Conservation (phyloP, 2,888 invertebrate species). For the Brenthis hecate region DNA sequence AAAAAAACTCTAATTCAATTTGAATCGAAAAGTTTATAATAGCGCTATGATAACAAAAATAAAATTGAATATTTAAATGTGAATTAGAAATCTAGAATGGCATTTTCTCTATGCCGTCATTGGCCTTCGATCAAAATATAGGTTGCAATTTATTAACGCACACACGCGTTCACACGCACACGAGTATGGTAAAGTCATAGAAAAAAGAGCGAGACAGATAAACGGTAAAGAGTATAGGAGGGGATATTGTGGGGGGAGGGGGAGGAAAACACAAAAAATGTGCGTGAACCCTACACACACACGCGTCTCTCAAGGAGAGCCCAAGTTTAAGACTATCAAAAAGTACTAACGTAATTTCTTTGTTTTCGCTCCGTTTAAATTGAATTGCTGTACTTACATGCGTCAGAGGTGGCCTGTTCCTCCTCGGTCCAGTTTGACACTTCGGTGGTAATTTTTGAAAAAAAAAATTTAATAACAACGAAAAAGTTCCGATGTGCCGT, state of each 20-base stretch:
- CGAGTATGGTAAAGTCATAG: conserved; percentile 64
- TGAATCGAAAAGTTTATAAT: conserved; percentile 11
- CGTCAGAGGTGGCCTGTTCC: conserved; percentile 80
- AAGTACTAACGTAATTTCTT: conserved; percentile 47
- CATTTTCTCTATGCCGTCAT: conserved; percentile 52
- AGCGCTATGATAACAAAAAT: neutral
- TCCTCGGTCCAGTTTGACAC: conserved; percentile 82
- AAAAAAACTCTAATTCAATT: neutral
- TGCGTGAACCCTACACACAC: conserved; percentile 75
- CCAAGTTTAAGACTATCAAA: conserved; percentile 59
- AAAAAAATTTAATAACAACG: conserved; percentile 59
- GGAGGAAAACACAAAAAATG: conserved; percentile 77
- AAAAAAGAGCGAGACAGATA: conserved; percentile 80
- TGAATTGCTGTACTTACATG: conserved; percentile 65
- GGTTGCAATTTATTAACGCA: conserved; percentile 78
- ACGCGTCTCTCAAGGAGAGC: conserved; percentile 60
- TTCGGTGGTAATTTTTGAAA: conserved; percentile 76
- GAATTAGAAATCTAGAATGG: conserved; percentile 39
- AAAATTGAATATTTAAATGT: conserved; percentile 31
- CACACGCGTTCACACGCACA: conserved; percentile 63
- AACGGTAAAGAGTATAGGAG: conserved; percentile 69
- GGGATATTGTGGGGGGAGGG: conserved; percentile 64
- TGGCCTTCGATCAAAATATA: conserved; percentile 80
- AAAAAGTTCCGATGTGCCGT: conserved; percentile 63
- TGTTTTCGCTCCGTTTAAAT: conserved; percentile 42